These are phyloP conservation scores for Dione vanillae DNA, from an alignment of 2,888 invertebrate species.

Conservation along the genomic window DNA sequence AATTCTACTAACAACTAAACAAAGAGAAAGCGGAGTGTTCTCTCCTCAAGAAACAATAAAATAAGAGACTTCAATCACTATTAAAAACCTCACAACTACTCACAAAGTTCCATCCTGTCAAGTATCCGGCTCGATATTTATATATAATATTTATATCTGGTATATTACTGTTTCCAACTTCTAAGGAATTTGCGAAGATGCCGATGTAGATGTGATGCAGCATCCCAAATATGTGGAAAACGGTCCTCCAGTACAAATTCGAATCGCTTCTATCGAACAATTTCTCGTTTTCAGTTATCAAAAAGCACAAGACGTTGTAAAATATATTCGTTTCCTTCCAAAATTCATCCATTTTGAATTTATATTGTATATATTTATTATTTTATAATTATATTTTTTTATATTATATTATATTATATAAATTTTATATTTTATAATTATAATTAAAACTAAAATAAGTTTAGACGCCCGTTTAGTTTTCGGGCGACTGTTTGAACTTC, in stretches of 20 bases:
- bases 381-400: conserved; percentile 19
- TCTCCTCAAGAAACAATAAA: no score
- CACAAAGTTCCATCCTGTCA: conserved; percentile 77
- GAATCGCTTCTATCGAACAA: conserved; percentile 70
- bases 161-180: conserved; percentile 50
- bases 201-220: conserved; percentile 61
- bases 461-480: conserved; percentile 23
- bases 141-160: conserved; percentile 59
- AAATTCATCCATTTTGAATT: conserved; percentile 64
- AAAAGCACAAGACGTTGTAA: conserved; percentile 71
- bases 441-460: conserved; percentile 1
- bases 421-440: background rate
- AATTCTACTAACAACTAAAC: no score
- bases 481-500: conserved; percentile 12
- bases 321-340: conserved; percentile 70
- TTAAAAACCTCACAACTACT: conserved; percentile 53
- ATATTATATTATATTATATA: conserved; percentile 31
- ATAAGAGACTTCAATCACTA: no score
- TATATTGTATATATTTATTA: conserved; percentile 24
- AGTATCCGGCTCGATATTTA: conserved; percentile 56
- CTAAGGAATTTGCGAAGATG: conserved; percentile 53
- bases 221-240: conserved; percentile 60
- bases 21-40: no score
- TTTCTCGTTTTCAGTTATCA: conserved; percentile 75
- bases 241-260: conserved; percentile 70